A percentile compares a stretch with the other conserved stretches of the same genome.
These are phyloP conservation scores for Branchipolynoe longqiensis DNA, from an alignment of 2,888 invertebrate genomes.

Conservation along the genomic window DNA sequence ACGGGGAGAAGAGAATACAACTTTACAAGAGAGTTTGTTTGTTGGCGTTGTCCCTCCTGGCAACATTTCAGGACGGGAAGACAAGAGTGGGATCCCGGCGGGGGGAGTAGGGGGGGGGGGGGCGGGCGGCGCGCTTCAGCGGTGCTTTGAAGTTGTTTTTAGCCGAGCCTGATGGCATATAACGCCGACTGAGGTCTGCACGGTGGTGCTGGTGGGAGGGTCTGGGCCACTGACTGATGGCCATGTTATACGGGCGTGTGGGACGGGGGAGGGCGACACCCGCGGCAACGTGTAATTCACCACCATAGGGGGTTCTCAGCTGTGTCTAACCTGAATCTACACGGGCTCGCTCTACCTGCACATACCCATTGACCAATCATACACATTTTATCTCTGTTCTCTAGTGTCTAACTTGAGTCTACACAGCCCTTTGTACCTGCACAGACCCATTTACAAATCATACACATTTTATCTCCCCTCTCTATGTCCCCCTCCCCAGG, in stretches of 20 bases:
- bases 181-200: not conserved
- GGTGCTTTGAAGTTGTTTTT: slow-evolving; percentile 2
- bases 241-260: not conserved
- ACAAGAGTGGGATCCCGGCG: no score
- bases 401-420: not conserved
- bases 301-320: slow-evolving; percentile 23
- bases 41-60: no score
- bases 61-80: no score
- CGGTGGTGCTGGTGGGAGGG: not conserved
- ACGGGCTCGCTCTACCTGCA: not conserved
- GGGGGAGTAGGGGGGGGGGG: no score
- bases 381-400: no score
- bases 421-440: not conserved
- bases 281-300: slow-evolving; percentile 31
- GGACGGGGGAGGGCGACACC: slow-evolving; percentile 26
- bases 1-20: no score
- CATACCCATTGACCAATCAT: not conserved
- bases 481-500: no score
- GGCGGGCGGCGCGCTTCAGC: not conserved
- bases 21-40: no score
- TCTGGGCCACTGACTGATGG: not conserved
- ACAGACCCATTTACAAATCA: no score
- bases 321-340: not conserved
- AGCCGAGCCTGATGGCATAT: not conserved
- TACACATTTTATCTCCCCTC: no score